Evolutionary conservation across 2,797 vertebrate species (phyloP).

Genomic region (Fratercula arctica): DNA sequence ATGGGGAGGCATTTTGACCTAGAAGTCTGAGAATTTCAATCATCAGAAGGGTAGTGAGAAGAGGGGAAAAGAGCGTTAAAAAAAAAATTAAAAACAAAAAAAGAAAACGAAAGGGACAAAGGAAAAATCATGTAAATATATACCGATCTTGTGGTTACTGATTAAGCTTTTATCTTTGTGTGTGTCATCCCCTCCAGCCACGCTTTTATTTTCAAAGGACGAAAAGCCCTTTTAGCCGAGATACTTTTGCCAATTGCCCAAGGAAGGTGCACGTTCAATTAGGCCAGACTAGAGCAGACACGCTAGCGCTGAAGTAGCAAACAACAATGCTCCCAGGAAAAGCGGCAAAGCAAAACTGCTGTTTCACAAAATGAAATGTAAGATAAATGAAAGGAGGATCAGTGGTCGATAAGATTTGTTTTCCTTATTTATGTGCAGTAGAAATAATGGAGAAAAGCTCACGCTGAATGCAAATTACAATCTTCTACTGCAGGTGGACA

Average conservation of each 20-base stretch:
- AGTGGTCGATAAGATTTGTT: not conserved
- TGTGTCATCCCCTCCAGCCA: not conserved
- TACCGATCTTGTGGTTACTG: not conserved
- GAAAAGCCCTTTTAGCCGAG: not conserved
- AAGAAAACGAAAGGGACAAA: not conserved
- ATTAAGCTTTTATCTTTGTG: not conserved
- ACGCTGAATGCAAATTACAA: slow-evolving; percentile 30
- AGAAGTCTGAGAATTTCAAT: not conserved
- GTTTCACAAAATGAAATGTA: not conserved
- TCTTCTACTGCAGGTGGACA: not conserved
- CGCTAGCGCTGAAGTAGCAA: not conserved
- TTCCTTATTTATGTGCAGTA: not conserved
- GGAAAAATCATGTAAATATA: not conserved
- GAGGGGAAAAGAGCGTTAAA: not conserved
- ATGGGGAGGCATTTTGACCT: not conserved
- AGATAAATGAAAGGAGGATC: not conserved
- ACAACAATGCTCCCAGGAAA: not conserved
- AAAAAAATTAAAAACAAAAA: not conserved
- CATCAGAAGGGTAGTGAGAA: not conserved
- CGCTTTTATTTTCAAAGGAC: not conserved
- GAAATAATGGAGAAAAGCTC: slow-evolving; percentile 1
- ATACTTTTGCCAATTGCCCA: not conserved
- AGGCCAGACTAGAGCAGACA: not conserved
- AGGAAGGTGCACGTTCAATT: not conserved
- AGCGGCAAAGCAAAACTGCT: not conserved